Base-by-base conservation (phyloP, 2,113 vertebrate species). In the Prunella fulvescens region DNA sequence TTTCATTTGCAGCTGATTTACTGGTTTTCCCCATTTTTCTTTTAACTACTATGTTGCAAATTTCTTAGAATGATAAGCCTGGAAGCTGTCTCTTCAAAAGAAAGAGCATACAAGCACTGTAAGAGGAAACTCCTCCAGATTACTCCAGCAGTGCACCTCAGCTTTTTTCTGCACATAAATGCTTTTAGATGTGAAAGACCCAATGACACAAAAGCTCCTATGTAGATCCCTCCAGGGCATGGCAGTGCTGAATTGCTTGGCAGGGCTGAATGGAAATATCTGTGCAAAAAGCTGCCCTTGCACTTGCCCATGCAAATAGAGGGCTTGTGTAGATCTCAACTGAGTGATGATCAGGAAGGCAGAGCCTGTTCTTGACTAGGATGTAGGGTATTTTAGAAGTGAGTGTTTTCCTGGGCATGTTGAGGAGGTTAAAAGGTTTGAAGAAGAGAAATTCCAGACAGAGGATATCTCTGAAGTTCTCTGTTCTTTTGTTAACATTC, bases 251-350 rank as follows among this genome's bases (percentile, higher is more conserved):
- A 87, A 81, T 84, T 81, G 16, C 80, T 91, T 93, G 84, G 67
- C 83, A 84, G 12, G 39, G 24, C 29, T 73, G 71, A 93, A 78
- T 88, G 88, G 72, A 97, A 95, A 86, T 86, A 67, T 28, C 42
- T 60, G 50, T 58, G 60, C 42, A 67, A 87, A 87, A 87, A 60
- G 16, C 81, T 91, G 72, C 44, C 39, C 39, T 93, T 90, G 76
- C 56, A 70, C 60, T 94, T 95, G 44, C 13, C 58, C 28, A 69
- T 92, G 88, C 74, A 94, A 93, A 72, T 69, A 83, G 6, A 65
- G n/a, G 37, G 40, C 42, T 65, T 57, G n/a, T 45, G 40, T 18
- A 82, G 48, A 40, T 42, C 61, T 51, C 84, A 33, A 17, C 12
- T 16, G 26, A 25, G 40, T 31, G n/a, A 78, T 71, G 64, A 66